Base-by-base conservation (phyloP, 64 coral and sea anemone species). In the Catalaphyllia jardinei region DNA sequence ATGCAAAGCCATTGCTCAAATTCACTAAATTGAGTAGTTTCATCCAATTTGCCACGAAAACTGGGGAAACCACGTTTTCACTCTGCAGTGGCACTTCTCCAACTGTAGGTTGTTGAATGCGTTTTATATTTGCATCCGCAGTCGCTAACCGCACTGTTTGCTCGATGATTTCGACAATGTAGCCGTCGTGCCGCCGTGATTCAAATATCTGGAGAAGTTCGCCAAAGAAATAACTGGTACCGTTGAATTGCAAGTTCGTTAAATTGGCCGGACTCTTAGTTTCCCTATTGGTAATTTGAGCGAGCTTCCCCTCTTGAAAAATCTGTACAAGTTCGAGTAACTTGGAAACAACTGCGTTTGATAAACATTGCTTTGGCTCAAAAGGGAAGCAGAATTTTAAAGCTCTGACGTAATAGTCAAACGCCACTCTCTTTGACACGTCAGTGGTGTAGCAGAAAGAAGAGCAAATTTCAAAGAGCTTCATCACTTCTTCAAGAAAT, bases 311-410 rank as follows among this genome's bases (percentile, higher is more conserved):
- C 6, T 64, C 29, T 17, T 83, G 79, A 67, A 83, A n/a, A 46
- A 35, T 61, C 59, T 67, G 79, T 62, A 67, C 79, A 31, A 83
- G 79, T 67, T 65, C 6, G 29, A 83, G 79, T 67, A 83, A 22
- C 15, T 35, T 33, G 31, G 60, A 83, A 83, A 83, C 29, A 33
- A 46, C 61, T 42, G 4, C 17, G 22, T 20, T 65, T 12, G 79
- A 35, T 2, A 42, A 60, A 61, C 79, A 46, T 24, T 65, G 29
- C 29, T 62, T 24, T 14, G 60, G 31, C 4, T 20, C 60, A 1
- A 31, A 38, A 13, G 79, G 79, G 18, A 83, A 67, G 33, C 79
- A 83, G 61, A 83, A 83, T 24, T 83, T 64, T 13, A 83, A 42
- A 20, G 60, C 79, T 2, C 10, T 65, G 31, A 20, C 31, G 61